These are phyloP conservation scores for Plodia interpunctella DNA, from an alignment of 1,140 invertebrate genomes.

Conservation along the genomic window DNA sequence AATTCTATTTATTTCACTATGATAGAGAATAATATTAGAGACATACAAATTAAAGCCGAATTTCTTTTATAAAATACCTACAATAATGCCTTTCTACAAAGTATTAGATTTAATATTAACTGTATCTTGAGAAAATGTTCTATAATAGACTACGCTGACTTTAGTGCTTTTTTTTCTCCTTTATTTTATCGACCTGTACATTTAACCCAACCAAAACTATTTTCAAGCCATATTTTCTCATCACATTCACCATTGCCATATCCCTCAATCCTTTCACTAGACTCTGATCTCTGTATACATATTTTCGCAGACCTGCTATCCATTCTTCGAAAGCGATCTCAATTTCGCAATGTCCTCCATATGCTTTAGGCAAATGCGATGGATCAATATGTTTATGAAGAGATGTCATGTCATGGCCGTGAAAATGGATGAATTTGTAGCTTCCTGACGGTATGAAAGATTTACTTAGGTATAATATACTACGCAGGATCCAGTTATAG, in stretches of 20 bases:
- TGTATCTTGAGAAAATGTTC: too few species aligned
- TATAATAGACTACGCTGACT: too few species aligned
- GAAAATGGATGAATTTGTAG: slow-evolving; percentile 81
- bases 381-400: slow-evolving; percentile 81
- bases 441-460: slow-evolving; percentile 84
- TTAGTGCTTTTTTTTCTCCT: slow-evolving; percentile 2
- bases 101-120: too few species aligned
- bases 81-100: too few species aligned
- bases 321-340: slow-evolving; percentile 51
- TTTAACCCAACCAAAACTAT: neutral
- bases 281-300: slow-evolving; percentile 56
- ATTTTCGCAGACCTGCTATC: slow-evolving; percentile 48
- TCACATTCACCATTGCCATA: slow-evolving; percentile 32
- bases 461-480: slow-evolving; percentile 86
- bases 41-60: too few species aligned
- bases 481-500: slow-evolving; percentile 87
- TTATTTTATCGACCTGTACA: neutral
- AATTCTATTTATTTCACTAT: too few species aligned
- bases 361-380: slow-evolving; percentile 81
- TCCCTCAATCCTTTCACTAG: slow-evolving; percentile 49
- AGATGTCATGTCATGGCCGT: slow-evolving; percentile 83
- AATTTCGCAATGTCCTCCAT: slow-evolving; percentile 80
- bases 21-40: too few species aligned
- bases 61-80: too few species aligned
- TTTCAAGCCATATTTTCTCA: neutral